Base-by-base conservation (phyloP, 35 echinoderm and acorn worm species). In the Chiridota heheva region DNA sequence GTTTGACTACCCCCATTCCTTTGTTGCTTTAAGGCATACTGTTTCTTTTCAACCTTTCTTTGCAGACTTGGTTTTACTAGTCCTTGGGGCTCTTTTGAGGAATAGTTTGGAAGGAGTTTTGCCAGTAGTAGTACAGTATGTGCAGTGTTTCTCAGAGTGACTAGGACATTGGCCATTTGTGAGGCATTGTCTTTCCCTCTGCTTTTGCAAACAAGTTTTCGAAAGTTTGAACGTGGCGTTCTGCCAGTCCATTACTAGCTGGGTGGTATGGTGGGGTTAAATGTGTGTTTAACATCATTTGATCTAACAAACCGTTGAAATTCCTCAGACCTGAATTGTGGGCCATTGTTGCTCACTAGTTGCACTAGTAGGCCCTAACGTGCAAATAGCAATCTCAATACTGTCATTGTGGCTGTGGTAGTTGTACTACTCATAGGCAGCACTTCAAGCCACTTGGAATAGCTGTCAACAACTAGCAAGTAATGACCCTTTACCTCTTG, bases 211-310 rank as follows among this genome's bases (percentile, higher is more conserved):
- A 70, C 31, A 36, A 26, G 37, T 79, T 38, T 36, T 81, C 82
- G 44, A 89, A 59, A 12, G 78, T 82, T 38, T 90, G 79, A 40
- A 90, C 70, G 33, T 42, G 63, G 28, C 87, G 67, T 82, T 88
- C 86, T 55, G 76, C 76, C 39, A 65, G 75, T 44, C 86, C 86
- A 81, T 88, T 88, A 30, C 65, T 72, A 62, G 86, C 67, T 32
- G 67, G 76, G 44, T 89, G 77, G 41, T 89, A 89, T 33, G 86
- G 76, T 44, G 86, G 68, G 27, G 36, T 73, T 44, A 40, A 57
- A 42, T 3, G 68, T 58, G 28, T 85, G 82, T 13, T 73, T 69
- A 24, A 73, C 67, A 42, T 32, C 56, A 78, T 87, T 87, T 36
- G 40, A 63, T 36, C 36, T 68, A n/a, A n/a, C n/a, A n/a, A 82